A percentile compares a stretch with the other conserved stretches of the same genome.
These are phyloP conservation scores for Spodoptera picta DNA, from an alignment of 2,888 invertebrate species.

Conservation along the genomic window DNA sequence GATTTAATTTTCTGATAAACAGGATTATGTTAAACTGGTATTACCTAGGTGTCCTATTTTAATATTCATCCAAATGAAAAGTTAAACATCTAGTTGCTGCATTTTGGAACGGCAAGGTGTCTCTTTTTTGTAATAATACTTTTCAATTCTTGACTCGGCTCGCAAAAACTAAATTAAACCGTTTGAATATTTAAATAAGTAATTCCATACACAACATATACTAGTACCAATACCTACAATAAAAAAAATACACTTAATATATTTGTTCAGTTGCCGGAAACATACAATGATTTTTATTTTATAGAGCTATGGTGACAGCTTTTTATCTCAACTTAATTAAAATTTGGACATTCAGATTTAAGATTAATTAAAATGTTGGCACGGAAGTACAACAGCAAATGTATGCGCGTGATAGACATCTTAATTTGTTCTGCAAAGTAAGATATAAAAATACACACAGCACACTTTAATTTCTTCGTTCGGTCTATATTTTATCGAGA, in stretches of 20 bases:
- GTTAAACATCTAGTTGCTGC: no score
- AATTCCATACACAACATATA: no score
- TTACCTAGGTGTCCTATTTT: neutral
- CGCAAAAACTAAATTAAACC: no score
- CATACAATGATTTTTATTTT: conserved; percentile 37
- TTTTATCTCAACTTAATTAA: conserved; percentile 51
- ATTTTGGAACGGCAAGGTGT: no score
- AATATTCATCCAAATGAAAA: neutral
- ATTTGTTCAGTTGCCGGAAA: conserved; percentile 19
- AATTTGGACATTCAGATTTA: conserved; percentile 45
- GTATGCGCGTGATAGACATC: conserved; percentile 33
- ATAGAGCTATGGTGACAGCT: conserved; percentile 35
- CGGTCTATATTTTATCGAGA: conserved; percentile 36
- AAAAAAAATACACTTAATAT: neutral
- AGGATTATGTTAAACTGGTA: neutral
- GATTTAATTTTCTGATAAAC: conserved; percentile 13
- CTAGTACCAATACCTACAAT: no score
- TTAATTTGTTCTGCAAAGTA: conserved; percentile 39
- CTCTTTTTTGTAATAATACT: no score
- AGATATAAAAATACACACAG: conserved; percentile 31
- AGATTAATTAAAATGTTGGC: conserved; percentile 49
- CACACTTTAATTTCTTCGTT: conserved; percentile 16
- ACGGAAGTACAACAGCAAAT: conserved; percentile 40
- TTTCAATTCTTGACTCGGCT: no score
- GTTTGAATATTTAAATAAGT: no score